A percentile compares a stretch with the other conserved stretches of the same genome.
Conservation (phyloP, 2,797 vertebrate species). For the Vespertilio murinus region DNA sequence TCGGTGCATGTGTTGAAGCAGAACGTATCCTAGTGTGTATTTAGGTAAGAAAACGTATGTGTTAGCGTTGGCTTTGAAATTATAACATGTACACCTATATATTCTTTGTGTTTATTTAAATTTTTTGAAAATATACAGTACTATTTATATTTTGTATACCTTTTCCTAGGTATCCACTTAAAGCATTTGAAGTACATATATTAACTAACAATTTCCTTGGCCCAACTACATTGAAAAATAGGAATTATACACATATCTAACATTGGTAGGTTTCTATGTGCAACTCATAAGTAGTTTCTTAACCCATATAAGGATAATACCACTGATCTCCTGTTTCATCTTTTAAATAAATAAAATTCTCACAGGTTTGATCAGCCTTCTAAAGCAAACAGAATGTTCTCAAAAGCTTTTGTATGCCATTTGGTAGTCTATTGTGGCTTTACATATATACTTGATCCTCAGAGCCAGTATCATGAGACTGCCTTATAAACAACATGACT, state of each 20-base stretch:
- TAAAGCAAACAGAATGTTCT: slow-evolving; percentile 74
- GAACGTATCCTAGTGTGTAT: slow-evolving; percentile 82
- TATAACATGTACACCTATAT: slow-evolving; percentile 83
- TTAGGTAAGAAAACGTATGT: slow-evolving; percentile 82
- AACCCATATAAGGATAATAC: slow-evolving; percentile 71
- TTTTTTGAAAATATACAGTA: slow-evolving; percentile 83
- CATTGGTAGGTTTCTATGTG: slow-evolving; percentile 70
- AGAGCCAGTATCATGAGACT: slow-evolving; percentile 42
- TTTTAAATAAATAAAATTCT: slow-evolving; percentile 77
- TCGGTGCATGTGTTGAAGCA: slow-evolving; percentile 85
- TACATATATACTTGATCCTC: slow-evolving; percentile 40
- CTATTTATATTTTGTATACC: slow-evolving; percentile 87
- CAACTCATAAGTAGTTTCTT: slow-evolving; percentile 70
- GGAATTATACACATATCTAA: slow-evolving; percentile 77
- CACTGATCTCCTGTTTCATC: slow-evolving; percentile 67
- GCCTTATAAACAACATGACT: slow-evolving; percentile 50
- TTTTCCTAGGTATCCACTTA: slow-evolving; percentile 83
- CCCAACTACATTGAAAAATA: slow-evolving; percentile 75
- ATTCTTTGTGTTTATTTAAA: slow-evolving; percentile 85
- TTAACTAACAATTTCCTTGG: slow-evolving; percentile 76
- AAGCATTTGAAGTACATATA: slow-evolving; percentile 80
- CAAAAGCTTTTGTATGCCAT: slow-evolving; percentile 75
- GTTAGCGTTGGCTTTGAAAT: slow-evolving; percentile 85
- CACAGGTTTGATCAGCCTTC: slow-evolving; percentile 77
- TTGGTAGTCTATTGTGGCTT: slow-evolving; percentile 71